Evolutionary conservation across 2,888 invertebrate species (phyloP), one percentile per base, ranked within the genome.

Genomic region (Sepioteuthis lessoniana): DNA sequence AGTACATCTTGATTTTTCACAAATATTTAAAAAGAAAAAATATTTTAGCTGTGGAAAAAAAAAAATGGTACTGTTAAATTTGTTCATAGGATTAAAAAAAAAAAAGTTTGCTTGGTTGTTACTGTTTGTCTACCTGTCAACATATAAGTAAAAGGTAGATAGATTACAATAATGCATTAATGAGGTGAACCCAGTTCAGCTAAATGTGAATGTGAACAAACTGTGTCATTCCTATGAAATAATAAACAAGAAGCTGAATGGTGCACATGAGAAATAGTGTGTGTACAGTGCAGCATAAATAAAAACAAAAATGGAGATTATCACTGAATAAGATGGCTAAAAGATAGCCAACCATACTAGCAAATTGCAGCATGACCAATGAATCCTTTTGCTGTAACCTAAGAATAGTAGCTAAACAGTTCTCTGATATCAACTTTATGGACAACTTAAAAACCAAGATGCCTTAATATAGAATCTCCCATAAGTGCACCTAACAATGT

Each of bases 201-300:
- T 76, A 76, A 76, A n/a, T 16, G 76, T 76, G 76, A 76, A 76
- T n/a, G 76, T 76, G 76, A 76, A 76, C 76, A 76, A 76, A 76
- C 76, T 35, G 76, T 76, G 76, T 55, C 25, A 76, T n/a, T 76
- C 76, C n/a, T 76, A 76, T n/a, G n/a, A 76, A n/a, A 76, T n/a
- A n/a, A 76, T 76, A 16, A 76, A 76, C 76, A 76, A 76, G 76
- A 76, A 76, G 76, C 76, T 35, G 76, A 76, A 76, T 76, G n/a
- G 76, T 76, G 76, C 76, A 76, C 76, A 76, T 76, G n/a, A n/a
- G 16, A n/a, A 76, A 76, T n/a, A 76, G 76, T 76, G 76, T 21
- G 55, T 76, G n/a, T n/a, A 76, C n/a, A 76, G 76, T n/a, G 76
- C 76, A 76, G n/a, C 76, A 76, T n/a, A n/a, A 76, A 76, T 76